Conservation (phyloP, 1,140 invertebrate species). For the Lordiphosa collinella region DNA sequence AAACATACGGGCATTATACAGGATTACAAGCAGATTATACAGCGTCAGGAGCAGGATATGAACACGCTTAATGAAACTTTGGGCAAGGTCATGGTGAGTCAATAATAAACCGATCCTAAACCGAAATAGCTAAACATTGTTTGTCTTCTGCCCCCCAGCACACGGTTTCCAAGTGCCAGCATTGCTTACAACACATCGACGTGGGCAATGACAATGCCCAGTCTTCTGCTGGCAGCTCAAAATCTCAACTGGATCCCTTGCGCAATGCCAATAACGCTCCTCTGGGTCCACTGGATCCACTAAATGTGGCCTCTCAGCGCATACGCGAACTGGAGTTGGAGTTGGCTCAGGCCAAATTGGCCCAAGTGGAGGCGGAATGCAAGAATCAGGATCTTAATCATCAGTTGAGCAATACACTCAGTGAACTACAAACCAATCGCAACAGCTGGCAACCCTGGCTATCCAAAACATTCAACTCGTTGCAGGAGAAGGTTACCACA, state of each 20-base stretch:
- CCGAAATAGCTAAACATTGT: neutral
- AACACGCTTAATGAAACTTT: slow-evolving; percentile 83
- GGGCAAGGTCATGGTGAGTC: slow-evolving; percentile 82
- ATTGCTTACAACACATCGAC: slow-evolving; percentile 79
- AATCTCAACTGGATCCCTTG: slow-evolving; percentile 36
- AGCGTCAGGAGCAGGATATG: slow-evolving; percentile 92
- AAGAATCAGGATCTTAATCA: slow-evolving; percentile 98
- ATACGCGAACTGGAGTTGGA: slow-evolving; percentile 96
- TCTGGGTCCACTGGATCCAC: slow-evolving; percentile 73
- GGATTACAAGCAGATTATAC: slow-evolving; percentile 97
- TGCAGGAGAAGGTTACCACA: slow-evolving; percentile 77
- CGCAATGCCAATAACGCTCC: slow-evolving; percentile 54
- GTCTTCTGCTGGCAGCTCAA: slow-evolving; percentile 50
- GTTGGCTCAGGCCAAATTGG: slow-evolving; percentile 96
- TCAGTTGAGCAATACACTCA: slow-evolving; percentile 90
- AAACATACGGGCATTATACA: slow-evolving; percentile 89
- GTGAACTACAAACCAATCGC: slow-evolving; percentile 86
- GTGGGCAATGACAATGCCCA: slow-evolving; percentile 53
- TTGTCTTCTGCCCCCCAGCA: slow-evolving; percentile 59
- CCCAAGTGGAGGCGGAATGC: slow-evolving; percentile 97
- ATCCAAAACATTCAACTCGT: slow-evolving; percentile 86
- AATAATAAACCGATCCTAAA: neutral
- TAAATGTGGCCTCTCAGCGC: slow-evolving; percentile 81
- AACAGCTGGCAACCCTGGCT: slow-evolving; percentile 92
- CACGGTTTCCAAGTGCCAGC: slow-evolving; percentile 82